These are phyloP conservation scores for Dicycla oo DNA, from an alignment of 2,888 invertebrate genomes.

Conservation along the genomic window DNA sequence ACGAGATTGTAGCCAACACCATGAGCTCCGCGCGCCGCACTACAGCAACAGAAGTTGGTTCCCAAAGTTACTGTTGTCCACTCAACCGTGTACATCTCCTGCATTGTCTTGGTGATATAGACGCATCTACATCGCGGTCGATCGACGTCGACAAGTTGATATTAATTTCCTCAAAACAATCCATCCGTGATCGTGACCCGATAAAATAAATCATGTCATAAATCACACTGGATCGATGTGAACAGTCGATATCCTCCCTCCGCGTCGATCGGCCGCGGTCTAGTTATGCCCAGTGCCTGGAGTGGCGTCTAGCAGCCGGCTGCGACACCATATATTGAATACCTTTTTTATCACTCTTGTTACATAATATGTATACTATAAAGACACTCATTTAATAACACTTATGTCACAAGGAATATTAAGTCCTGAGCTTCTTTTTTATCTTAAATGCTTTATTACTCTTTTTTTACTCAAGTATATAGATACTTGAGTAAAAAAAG, in stretches of 20 bases:
- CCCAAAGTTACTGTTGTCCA: neutral
- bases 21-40: neutral
- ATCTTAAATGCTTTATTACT: too few species aligned
- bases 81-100: conserved; percentile 10
- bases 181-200: too few species aligned
- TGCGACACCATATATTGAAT: neutral
- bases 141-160: neutral
- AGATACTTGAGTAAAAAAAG: too few species aligned
- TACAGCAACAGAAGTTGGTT: neutral
- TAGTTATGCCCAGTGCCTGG: neutral
- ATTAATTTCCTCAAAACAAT: neutral
- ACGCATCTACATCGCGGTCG: conserved; percentile 1
- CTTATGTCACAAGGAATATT: neutral
- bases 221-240: neutral
- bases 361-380: too few species aligned
- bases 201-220: neutral
- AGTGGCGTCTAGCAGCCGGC: neutral
- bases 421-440: neutral
- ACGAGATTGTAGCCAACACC: neutral
- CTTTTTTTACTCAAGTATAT: too few species aligned
- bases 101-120: conserved; percentile 1
- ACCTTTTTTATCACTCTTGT: neutral
- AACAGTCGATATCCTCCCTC: neutral
- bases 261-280: neutral
- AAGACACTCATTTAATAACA: neutral